Conservation (phyloP, 2,113 vertebrate genomes). For the Rhagologus leucostigma region DNA sequence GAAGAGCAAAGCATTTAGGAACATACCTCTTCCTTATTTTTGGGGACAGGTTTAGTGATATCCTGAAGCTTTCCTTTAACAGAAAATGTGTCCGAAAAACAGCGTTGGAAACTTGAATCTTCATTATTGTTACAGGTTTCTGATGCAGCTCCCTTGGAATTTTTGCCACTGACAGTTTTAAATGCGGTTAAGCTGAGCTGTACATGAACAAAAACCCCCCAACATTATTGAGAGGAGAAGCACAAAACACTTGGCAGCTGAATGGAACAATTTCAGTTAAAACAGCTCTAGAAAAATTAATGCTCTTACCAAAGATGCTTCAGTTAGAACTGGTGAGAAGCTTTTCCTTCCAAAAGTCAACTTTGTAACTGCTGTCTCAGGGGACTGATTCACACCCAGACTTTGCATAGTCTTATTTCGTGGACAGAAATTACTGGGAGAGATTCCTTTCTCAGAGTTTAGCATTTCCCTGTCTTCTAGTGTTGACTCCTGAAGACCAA, state of each 20-base stretch:
- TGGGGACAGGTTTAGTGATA: background rate
- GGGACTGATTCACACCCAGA: background rate
- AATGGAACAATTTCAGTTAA: background rate
- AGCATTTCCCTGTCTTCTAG: background rate
- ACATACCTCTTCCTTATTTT: conserved; percentile 30
- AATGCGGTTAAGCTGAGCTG: conserved; percentile 21
- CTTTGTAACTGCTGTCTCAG: background rate
- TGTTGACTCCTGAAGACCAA: conserved; percentile 20
- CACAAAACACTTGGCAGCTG: background rate
- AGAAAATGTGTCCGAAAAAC: conserved; percentile 2
- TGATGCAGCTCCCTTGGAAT: background rate
- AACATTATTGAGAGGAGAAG: background rate
- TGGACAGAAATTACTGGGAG: background rate
- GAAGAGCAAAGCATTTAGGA: background rate
- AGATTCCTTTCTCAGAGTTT: background rate
- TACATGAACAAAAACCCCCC: background rate
- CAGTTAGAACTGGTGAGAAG: conserved; percentile 47
- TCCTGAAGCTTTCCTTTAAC: conserved; percentile 8
- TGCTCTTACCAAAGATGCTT: conserved; percentile 63
- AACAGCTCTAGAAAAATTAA: background rate
- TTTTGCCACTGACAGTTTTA: conserved; percentile 6
- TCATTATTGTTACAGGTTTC: background rate
- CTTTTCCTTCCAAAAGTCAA: background rate
- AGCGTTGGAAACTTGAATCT: background rate
- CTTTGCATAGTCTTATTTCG: background rate